Percentiles rank a stretch among this genome's conserved stretches.
Conservation (phyloP, 2,113 vertebrate species). For the Pleuronectes platessa region DNA sequence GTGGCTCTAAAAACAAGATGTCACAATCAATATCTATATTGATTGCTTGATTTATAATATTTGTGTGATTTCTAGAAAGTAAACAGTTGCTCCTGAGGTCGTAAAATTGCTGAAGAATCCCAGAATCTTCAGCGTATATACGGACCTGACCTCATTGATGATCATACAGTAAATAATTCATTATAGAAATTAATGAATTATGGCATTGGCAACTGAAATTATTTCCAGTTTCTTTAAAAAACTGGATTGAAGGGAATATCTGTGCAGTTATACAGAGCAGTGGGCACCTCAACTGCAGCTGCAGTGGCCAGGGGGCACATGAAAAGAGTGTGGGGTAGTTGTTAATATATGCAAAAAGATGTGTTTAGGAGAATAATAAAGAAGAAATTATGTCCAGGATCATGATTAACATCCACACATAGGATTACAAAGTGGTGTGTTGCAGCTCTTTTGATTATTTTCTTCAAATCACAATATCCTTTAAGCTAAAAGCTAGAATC, state of each 20-base stretch:
- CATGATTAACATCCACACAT: not conserved
- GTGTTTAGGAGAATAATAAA: not conserved
- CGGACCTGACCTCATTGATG: not conserved
- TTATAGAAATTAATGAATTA: not conserved
- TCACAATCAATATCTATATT: not conserved
- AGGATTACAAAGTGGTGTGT: not conserved
- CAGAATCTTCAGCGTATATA: not conserved
- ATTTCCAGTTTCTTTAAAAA: not conserved
- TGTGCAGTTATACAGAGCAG: not conserved
- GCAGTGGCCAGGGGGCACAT: not conserved
- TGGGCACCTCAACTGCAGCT: not conserved
- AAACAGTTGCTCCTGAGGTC: no score
- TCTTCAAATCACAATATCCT: not conserved
- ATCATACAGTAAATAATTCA: not conserved
- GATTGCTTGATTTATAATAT: not conserved
- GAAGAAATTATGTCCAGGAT: no score
- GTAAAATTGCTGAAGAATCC: no score
- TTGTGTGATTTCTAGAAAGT: no score
- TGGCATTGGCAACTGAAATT: not conserved
- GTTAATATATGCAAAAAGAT: no score
- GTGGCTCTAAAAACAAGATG: not conserved
- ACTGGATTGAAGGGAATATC: not conserved
- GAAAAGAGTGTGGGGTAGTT: no score
- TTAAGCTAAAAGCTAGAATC: not conserved
- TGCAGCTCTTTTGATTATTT: not conserved